Evolutionary conservation across 2,113 vertebrate genomes (phyloP).

Genomic region (Numida meleagris): DNA sequence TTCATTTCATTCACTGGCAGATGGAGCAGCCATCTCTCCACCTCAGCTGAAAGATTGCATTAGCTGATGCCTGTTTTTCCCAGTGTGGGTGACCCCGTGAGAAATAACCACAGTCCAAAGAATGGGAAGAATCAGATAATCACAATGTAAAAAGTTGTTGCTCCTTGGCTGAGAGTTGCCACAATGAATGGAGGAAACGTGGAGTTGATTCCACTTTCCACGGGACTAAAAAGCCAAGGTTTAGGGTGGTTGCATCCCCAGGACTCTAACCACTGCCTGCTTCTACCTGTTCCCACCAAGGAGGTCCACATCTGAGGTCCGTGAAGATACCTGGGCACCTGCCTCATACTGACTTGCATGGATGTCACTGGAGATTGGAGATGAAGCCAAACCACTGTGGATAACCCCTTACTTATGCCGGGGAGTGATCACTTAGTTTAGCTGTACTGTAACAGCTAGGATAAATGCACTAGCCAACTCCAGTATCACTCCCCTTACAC

Average conservation of each 20-base stretch:
- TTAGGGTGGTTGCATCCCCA: neutral
- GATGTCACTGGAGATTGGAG: neutral
- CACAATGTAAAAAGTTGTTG: neutral
- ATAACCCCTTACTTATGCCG: neutral
- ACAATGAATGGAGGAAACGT: neutral
- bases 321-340: neutral
- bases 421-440: neutral
- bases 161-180: neutral
- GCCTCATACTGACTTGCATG: neutral
- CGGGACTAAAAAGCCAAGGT: neutral
- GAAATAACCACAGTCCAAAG: neutral
- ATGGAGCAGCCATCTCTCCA: neutral
- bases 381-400: neutral
- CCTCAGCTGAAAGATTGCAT: neutral
- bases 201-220: neutral
- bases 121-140: neutral
- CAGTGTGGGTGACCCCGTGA: neutral
- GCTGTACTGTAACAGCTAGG: neutral
- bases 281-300: neutral
- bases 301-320: neutral
- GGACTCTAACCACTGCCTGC: neutral
- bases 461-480: neutral
- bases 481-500: neutral
- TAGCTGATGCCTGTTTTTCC: neutral
- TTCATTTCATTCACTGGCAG: neutral